These are phyloP conservation scores for Neolamprologus tretocephalus DNA, from an alignment of 2,113 vertebrate species.

Conservation along the genomic window DNA sequence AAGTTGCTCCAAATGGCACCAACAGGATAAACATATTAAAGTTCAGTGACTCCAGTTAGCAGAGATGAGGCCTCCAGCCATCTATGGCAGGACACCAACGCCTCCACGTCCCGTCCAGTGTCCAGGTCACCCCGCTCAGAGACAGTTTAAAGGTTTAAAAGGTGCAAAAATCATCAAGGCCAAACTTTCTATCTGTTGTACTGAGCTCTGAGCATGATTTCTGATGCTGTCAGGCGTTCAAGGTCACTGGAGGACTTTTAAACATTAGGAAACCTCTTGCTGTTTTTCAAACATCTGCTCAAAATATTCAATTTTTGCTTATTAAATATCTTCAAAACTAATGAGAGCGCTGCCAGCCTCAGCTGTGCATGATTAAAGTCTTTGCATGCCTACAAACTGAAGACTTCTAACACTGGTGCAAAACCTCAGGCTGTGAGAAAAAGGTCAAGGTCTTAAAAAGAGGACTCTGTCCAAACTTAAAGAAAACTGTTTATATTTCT, in stretches of 20 bases:
- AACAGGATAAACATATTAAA: not conserved
- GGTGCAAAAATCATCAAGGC: not conserved
- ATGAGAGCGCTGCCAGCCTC: accelerated
- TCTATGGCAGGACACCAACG: not conserved
- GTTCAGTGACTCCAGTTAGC: not conserved
- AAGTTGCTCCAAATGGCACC: not conserved
- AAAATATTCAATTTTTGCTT: accelerated
- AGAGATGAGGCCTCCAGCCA: not conserved
- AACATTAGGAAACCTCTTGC: accelerated
- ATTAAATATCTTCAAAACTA: not conserved
- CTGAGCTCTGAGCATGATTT: not conserved
- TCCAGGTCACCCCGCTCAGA: not conserved
- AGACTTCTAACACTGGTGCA: not conserved
- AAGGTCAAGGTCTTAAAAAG: not conserved
- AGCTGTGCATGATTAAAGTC: not conserved
- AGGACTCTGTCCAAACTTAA: not conserved
- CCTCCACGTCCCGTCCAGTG: not conserved
- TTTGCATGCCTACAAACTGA: not conserved
- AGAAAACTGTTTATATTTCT: not conserved
- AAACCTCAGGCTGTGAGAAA: not conserved
- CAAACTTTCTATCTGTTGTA: not conserved
- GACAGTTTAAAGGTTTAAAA: accelerated
- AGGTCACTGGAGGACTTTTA: not conserved
- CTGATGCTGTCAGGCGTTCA: not conserved
- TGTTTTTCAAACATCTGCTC: not conserved